Percentiles rank a stretch among this genome's conserved stretches.
Conservation (phyloP, 2,797 vertebrate genomes). For the Chelon labrosus region DNA sequence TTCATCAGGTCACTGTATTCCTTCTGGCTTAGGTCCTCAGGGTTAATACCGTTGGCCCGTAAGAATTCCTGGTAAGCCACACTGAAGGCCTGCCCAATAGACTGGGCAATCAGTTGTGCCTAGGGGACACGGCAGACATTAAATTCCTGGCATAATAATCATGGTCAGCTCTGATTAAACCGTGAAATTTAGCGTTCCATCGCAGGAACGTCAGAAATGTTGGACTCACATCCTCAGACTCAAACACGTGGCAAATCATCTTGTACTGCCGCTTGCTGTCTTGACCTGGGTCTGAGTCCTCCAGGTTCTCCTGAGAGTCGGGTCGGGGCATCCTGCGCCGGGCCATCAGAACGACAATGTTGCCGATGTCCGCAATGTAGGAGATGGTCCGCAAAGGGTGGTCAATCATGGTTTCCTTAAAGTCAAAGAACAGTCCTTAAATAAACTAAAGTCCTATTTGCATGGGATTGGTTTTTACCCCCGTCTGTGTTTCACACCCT, state of each 20-base stretch:
- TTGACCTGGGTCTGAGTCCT: constrained; percentile 92
- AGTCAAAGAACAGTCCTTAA: not conserved
- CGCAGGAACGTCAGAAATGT: not conserved
- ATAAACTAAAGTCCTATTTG: not conserved
- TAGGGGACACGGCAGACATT: constrained; percentile 50
- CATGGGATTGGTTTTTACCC: too few species aligned
- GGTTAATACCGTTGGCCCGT: constrained; percentile 95
- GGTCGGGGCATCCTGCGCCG: constrained; percentile 92
- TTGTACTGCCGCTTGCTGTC: constrained; percentile 97
- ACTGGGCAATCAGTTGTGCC: constrained; percentile 96
- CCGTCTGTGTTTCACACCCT: too few species aligned
- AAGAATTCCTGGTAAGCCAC: constrained; percentile 98
- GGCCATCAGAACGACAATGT: constrained; percentile 97
- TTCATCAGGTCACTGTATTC: constrained; percentile 96
- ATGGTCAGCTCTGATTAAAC: too few species aligned
- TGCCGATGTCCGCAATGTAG: constrained; percentile 97
- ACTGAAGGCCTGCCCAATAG: constrained; percentile 96
- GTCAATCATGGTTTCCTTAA: constrained; percentile 97
- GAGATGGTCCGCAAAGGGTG: constrained; percentile 95
- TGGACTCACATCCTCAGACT: constrained; percentile 95
- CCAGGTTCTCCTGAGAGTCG: constrained; percentile 92
- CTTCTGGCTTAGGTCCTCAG: constrained; percentile 96
- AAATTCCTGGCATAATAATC: not conserved
- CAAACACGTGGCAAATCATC: constrained; percentile 99
- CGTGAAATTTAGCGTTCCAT: too few species aligned